Evolutionary conservation across 2,113 vertebrate genomes (phyloP).

Genomic region (Poicephalus meyeri): DNA sequence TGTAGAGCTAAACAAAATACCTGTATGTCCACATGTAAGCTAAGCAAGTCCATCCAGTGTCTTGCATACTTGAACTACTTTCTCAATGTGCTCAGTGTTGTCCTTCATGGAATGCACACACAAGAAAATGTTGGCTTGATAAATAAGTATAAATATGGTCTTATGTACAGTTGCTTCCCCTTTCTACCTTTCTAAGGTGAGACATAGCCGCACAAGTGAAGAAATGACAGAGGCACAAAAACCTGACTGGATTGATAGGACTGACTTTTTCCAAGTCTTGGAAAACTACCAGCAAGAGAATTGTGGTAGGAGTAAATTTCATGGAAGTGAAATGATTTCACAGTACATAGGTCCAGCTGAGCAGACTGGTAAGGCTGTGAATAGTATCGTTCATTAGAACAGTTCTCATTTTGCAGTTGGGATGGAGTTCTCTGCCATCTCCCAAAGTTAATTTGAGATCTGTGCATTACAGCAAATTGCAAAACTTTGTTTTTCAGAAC

Average conservation of each 20-base stretch:
- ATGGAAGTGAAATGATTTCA: neutral
- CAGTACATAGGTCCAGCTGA: neutral
- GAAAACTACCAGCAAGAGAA: slow-evolving; percentile 20
- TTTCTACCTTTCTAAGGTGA: slow-evolving; percentile 8
- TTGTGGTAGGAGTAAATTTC: neutral
- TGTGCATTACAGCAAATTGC: neutral
- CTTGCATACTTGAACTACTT: neutral
- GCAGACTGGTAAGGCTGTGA: slow-evolving; percentile 22
- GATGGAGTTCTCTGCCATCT: neutral
- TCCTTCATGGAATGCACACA: neutral
- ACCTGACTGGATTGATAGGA: slow-evolving; percentile 48
- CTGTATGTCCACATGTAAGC: neutral
- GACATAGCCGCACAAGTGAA: neutral
- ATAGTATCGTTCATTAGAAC: neutral
- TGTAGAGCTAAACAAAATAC: neutral
- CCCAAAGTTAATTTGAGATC: neutral
- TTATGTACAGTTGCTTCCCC: neutral
- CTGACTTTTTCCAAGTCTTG: slow-evolving; percentile 61
- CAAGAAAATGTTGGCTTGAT: neutral
- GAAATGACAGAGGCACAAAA: neutral
- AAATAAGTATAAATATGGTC: neutral
- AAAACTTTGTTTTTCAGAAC: slow-evolving; percentile 54
- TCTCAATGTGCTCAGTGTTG: neutral
- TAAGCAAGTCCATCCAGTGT: neutral
- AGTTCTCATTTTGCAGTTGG: neutral